Evolutionary conservation across 2,888 invertebrate genomes (phyloP), one percentile per base, ranked within the genome.

Genomic region (Phytoseiulus persimilis): DNA sequence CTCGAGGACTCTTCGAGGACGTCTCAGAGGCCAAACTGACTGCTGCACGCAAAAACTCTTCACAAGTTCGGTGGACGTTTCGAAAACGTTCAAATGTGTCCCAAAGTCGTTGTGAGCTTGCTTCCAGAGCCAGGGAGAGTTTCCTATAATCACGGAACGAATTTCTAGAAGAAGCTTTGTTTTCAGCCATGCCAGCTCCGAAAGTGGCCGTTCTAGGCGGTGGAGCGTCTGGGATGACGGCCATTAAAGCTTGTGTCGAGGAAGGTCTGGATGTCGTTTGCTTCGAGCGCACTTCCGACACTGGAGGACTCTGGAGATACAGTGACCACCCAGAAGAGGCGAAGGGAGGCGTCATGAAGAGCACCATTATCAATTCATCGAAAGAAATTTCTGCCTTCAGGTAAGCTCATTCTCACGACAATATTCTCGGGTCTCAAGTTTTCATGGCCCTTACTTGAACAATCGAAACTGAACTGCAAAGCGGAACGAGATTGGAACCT

Each of bases 381-480:
- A 93, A 93, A 91, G 93, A 92, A 91, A 92, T 93, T 91, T 92
- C 91, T 23, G 92, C 93, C 11, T 93, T 92, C 91, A 92, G 92
- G 87, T 87, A 23, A 39, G 83, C 18, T 28, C 18, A 9, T 83
- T 65, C 1, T 28, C 5, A 65, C 1, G 1, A 23, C 2, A 65
- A 39, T 3, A 39, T 39, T 39, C 39, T 9, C 39, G 5, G 3
- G 39, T 9, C 39, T 6, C 9, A 6, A 6, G 39, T 39, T 39
- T 39, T 39, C 39, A 9, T 39, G 39, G 9, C 9, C 9, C 39
- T n/a, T n/a, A n/a, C n/a, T n/a, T n/a, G n/a, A n/a, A 39, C 9
- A 9, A 39, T 6, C 9, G 39, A 9, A 39, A 6, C 39, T 6
- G 9, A 39, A 9, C 39, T 39, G 39, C 39, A 3, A 9, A 39